phyloP scores from a whole-genome alignment of 1,140 invertebrate genomes.

The Parasteatoda tepidariorum region DNA sequence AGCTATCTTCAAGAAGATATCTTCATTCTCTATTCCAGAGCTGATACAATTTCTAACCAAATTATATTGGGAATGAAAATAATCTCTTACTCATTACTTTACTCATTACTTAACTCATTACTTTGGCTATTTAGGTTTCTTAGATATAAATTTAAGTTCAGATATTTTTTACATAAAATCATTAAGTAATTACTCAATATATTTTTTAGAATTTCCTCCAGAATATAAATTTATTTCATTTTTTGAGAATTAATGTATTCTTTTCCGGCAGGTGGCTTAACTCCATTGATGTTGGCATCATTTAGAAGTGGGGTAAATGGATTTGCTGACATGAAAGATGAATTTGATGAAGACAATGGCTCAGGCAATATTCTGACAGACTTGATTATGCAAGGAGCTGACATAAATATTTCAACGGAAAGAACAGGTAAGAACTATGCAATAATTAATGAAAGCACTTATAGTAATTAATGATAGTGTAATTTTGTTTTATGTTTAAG shows the following conservation, averaged over 20 bases:
- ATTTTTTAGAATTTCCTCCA: background rate
- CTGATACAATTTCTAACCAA: too few species aligned
- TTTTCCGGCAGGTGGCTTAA: conserved; percentile 77
- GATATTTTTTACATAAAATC: background rate
- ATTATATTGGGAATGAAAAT: too few species aligned
- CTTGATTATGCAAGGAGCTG: conserved; percentile 89
- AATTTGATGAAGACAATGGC: conserved; percentile 60
- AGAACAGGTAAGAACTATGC: conserved; percentile 77
- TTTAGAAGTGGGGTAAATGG: conserved; percentile 60
- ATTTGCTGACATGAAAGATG: conserved; percentile 44
- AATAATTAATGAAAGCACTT: background rate
- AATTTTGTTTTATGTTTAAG: background rate
- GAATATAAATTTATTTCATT: background rate
- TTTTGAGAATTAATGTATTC: background rate
- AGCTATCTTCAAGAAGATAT: too few species aligned
- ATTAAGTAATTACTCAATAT: background rate
- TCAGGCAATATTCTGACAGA: conserved; percentile 84
- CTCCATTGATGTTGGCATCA: conserved; percentile 94
- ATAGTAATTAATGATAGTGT: background rate
- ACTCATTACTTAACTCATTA: too few species aligned
- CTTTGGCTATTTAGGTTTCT: too few species aligned
- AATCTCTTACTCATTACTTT: too few species aligned
- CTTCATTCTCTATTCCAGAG: too few species aligned
- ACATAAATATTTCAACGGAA: conserved; percentile 92
- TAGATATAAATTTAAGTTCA: background rate